These are phyloP conservation scores for Leptoteleia sp. DNA, from an alignment of 1,140 invertebrate species.

Conservation along the genomic window DNA sequence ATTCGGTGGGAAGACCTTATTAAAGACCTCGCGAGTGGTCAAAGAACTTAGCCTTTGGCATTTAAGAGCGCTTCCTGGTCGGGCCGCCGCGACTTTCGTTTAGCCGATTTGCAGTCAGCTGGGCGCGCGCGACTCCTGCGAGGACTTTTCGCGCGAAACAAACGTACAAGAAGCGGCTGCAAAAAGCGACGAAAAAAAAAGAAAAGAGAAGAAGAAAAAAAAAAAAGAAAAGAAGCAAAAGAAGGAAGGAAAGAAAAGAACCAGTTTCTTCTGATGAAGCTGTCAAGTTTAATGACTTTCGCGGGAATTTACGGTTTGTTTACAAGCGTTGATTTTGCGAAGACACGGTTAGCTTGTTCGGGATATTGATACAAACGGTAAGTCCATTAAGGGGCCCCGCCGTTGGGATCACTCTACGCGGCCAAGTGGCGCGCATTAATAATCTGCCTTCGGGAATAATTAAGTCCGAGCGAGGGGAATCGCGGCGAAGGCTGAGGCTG, in stretches of 20 bases:
- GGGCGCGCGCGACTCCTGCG: slow-evolving; percentile 51
- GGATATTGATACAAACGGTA: slow-evolving; percentile 22
- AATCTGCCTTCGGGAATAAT: slow-evolving; percentile 4
- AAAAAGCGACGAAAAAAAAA: slow-evolving; percentile 40
- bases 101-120: slow-evolving; percentile 27
- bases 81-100: slow-evolving; percentile 17
- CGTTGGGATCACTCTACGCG: no score
- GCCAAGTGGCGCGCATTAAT: slow-evolving; percentile 6
- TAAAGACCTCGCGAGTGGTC: slow-evolving; percentile 16
- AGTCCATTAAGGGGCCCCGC: slow-evolving; percentile 27
- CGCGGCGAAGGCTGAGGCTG: slow-evolving; percentile 13
- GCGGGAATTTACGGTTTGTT: slow-evolving; percentile 41
- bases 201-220: no score
- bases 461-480: slow-evolving; percentile 7
- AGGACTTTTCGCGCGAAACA: slow-evolving; percentile 27
- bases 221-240: no score
- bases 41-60: slow-evolving; percentile 20
- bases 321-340: slow-evolving; percentile 17
- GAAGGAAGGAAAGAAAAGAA: no score
- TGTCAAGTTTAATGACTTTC: slow-evolving; percentile 55
- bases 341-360: slow-evolving; percentile 33
- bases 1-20: slow-evolving; percentile 3
- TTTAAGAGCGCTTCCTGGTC: slow-evolving; percentile 34
- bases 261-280: slow-evolving; percentile 47
- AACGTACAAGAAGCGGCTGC: slow-evolving; percentile 23